Conservation (phyloP, 2,888 invertebrate species). For the Notocelia uddmanniana region DNA sequence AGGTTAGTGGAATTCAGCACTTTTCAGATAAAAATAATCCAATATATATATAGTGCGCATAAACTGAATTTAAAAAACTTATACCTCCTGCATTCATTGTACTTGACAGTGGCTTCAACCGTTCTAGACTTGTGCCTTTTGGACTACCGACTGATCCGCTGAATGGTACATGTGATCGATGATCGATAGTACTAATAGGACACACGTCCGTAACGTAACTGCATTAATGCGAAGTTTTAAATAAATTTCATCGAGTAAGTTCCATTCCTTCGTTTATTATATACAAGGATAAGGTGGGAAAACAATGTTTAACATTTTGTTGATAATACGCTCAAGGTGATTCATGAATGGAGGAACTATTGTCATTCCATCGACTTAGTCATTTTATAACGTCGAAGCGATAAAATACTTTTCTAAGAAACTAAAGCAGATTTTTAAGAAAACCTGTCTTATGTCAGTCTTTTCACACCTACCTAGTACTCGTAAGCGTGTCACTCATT, state of each 20-base stretch:
- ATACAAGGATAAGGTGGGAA: background rate
- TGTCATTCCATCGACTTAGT: background rate
- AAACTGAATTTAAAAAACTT: background rate
- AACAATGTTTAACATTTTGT: background rate
- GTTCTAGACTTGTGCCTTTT: background rate
- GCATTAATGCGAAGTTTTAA: too few relatives aligned
- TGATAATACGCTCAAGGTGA: background rate
- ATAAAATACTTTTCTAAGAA: conserved; percentile 21
- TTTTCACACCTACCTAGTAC: background rate
- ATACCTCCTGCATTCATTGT: background rate
- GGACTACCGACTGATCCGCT: background rate
- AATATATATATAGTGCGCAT: too few relatives aligned
- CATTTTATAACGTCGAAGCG: conserved; percentile 12
- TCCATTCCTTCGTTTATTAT: too few relatives aligned
- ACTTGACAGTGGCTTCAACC: background rate
- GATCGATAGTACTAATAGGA: too few relatives aligned
- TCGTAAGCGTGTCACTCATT: conserved; percentile 20
- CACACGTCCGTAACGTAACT: too few relatives aligned
- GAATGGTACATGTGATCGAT: background rate
- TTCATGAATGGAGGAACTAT: conserved; percentile 1
- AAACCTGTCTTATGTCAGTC: conserved; percentile 13
- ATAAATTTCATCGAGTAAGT: too few relatives aligned
- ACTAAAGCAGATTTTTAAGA: conserved; percentile 14
- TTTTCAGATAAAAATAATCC: background rate
- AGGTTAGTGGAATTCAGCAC: conserved; percentile 86